phyloP scores from a whole-genome alignment of 2,113 vertebrate genomes.

The Phylloscopus whistleri region DNA sequence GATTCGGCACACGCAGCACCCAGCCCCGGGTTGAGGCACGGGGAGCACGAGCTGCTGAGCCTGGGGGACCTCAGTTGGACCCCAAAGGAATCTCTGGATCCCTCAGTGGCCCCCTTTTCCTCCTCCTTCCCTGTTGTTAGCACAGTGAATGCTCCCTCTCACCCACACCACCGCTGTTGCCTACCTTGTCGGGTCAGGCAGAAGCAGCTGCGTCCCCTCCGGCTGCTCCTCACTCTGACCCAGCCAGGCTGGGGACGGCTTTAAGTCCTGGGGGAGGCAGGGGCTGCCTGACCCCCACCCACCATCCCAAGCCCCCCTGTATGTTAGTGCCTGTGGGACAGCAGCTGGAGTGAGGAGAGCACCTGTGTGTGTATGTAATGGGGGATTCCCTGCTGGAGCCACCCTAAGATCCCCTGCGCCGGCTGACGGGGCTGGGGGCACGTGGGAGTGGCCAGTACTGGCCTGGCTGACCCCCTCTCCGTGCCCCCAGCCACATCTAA shows the following conservation, averaged over 20 bases:
- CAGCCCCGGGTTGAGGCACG: rapidly evolving
- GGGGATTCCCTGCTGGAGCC: slow-evolving; percentile 37
- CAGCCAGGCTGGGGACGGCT: not conserved
- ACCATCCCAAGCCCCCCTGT: not conserved
- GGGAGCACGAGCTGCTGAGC: not conserved
- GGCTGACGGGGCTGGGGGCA: not conserved
- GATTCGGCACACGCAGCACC: not conserved
- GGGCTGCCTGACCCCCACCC: not conserved
- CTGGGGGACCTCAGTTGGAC: not conserved
- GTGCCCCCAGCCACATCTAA: not conserved
- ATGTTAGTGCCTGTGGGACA: not conserved
- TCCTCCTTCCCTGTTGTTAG: not conserved
- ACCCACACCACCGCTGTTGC: not conserved
- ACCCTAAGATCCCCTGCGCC: not conserved
- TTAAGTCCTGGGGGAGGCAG: not conserved
- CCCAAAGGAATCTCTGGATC: not conserved
- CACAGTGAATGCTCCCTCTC: not conserved
- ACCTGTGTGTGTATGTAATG: slow-evolving; percentile 54
- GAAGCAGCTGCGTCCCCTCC: rapidly evolving
- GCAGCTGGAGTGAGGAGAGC: not conserved
- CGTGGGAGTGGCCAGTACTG: not conserved
- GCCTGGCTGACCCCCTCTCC: not conserved
- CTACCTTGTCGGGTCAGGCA: not conserved
- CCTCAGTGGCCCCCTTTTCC: too few species aligned
- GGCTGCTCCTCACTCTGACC: not conserved